phyloP scores from a whole-genome alignment of 2,888 invertebrate genomes.

The Sabellastarte sp. region DNA sequence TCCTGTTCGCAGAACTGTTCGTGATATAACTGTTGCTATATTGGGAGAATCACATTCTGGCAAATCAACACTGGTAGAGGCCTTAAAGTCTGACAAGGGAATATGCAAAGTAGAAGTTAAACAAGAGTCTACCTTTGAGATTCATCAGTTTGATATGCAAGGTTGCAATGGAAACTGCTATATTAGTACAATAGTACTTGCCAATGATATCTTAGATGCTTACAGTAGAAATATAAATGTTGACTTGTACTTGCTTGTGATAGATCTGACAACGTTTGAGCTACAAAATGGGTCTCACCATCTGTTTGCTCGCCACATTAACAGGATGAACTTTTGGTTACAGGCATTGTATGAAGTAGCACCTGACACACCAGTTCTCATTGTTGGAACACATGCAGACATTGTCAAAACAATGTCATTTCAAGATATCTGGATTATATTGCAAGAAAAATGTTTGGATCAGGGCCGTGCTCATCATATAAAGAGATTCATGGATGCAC shows the following conservation, averaged over 20 bases:
- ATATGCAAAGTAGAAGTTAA: slow-evolving; percentile 23
- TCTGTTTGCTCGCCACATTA: slow-evolving; percentile 34
- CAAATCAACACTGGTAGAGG: slow-evolving; percentile 33
- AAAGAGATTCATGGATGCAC: slow-evolving; percentile 25
- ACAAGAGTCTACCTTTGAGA: slow-evolving; percentile 27
- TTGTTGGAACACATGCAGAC: slow-evolving; percentile 36
- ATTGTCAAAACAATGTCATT: slow-evolving; percentile 33
- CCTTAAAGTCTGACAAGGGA: slow-evolving; percentile 32
- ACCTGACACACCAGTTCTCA: slow-evolving; percentile 33
- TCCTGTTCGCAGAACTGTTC: slow-evolving; percentile 15
- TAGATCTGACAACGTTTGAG: slow-evolving; percentile 34
- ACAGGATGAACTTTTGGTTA: slow-evolving; percentile 35
- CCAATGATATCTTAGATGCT: slow-evolving; percentile 32
- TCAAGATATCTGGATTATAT: slow-evolving; percentile 32
- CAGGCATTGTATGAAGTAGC: slow-evolving; percentile 34
- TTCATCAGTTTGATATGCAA: slow-evolving; percentile 34
- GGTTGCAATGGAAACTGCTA: slow-evolving; percentile 23
- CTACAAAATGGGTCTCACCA: slow-evolving; percentile 36
- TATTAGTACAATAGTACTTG: slow-evolving; percentile 32
- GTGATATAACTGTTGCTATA: slow-evolving; percentile 32
- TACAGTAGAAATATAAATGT: slow-evolving; percentile 29
- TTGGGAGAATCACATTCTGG: slow-evolving; percentile 36
- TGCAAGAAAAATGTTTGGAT: slow-evolving; percentile 29
- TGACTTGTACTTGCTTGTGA: slow-evolving; percentile 30
- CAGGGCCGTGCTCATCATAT: slow-evolving; percentile 30